Base-by-base conservation (phyloP, 2,888 invertebrate genomes). In the Cantharis rustica region DNA sequence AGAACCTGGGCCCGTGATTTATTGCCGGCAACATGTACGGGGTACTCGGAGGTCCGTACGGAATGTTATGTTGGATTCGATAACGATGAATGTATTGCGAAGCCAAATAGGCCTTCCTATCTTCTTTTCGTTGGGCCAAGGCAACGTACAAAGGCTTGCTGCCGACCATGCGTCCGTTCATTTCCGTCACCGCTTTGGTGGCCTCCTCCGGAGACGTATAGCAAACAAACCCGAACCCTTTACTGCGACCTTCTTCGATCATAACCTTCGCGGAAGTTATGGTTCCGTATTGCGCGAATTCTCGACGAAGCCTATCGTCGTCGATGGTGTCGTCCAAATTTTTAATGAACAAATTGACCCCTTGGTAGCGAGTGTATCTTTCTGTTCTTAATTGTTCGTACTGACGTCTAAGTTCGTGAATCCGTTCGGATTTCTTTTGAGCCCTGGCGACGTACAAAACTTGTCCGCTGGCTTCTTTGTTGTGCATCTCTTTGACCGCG, bases 371-470 rank as follows among this genome's bases (percentile, higher is more conserved):
- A 84, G 93, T 96, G 85, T 96, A 92, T 13, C 97, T 91, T 86
- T 98, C 98, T 82, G 95, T 93, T 89, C 98, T 98, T 77, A 98
- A 89, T 85, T 96, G 95, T 87, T 99, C 99, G 88, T 98, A 99
- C 87, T 96, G 96, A 76, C 97, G 94, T 87, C 97, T 97, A 15
- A 99, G 90, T 88, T 99, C 99, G 84, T 96, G 95, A 86, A 97
- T 96, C 72, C 99, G 94, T 88, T 99, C 99, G 16, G 96, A 95
- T 89, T 98, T 98, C 91, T 99, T 99, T 89, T 99, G 99, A 68
- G 99, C 99, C 79, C 98, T 94, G 15, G 98, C 98, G 11, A 99
- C 99, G 90, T 97, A 99, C 81, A 99, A 89, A 47, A 92, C 91
- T 86, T 95, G 95, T 9, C 85, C 86, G 71, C 93, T 91, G 79